A percentile compares a stretch with the other conserved stretches of the same genome.
Evolutionary conservation across 2,113 vertebrate species (phyloP).

Genomic region (Myxocyprinus asiaticus): DNA sequence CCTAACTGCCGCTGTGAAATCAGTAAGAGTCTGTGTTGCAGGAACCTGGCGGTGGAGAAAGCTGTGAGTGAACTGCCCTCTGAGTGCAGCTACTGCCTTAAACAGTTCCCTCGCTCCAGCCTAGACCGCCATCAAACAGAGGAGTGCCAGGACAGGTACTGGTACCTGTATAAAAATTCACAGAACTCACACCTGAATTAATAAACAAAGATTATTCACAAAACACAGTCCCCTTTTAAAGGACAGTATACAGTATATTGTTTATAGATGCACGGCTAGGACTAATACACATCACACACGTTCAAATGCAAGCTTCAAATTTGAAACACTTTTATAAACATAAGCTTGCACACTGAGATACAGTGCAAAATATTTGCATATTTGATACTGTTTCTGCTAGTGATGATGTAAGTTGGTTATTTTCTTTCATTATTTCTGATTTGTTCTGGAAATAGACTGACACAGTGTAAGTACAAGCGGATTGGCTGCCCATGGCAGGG

Average conservation of each 20-base stretch:
- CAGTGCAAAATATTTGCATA: too few species aligned
- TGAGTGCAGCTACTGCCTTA: conserved; percentile 90
- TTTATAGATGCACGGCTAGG: too few species aligned
- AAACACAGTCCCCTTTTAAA: too few species aligned
- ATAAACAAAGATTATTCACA: neutral
- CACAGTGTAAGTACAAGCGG: conserved; percentile 94
- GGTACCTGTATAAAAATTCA: neutral
- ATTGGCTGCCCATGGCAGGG: conserved; percentile 97
- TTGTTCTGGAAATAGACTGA: conserved; percentile 78
- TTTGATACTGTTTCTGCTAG: neutral
- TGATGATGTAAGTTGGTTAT: neutral
- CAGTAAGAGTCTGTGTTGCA: conserved; percentile 96
- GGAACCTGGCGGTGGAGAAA: conserved; percentile 94
- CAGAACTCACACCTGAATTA: neutral
- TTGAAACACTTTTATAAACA: too few species aligned
- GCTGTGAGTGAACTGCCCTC: conserved; percentile 93
- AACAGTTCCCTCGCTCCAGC: conserved; percentile 89
- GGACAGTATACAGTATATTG: too few species aligned
- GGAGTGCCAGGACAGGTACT: conserved; percentile 85
- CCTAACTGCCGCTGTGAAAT: conserved; percentile 98
- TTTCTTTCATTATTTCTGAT: conserved; percentile 12
- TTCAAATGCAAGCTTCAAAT: too few species aligned
- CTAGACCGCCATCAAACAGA: conserved; percentile 93
- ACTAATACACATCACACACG: too few species aligned
- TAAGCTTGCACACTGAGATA: too few species aligned